Percentiles rank a stretch among this genome's conserved stretches.
phyloP scores from a whole-genome alignment of 2,888 invertebrate species.

The Abrostola triplasia region DNA sequence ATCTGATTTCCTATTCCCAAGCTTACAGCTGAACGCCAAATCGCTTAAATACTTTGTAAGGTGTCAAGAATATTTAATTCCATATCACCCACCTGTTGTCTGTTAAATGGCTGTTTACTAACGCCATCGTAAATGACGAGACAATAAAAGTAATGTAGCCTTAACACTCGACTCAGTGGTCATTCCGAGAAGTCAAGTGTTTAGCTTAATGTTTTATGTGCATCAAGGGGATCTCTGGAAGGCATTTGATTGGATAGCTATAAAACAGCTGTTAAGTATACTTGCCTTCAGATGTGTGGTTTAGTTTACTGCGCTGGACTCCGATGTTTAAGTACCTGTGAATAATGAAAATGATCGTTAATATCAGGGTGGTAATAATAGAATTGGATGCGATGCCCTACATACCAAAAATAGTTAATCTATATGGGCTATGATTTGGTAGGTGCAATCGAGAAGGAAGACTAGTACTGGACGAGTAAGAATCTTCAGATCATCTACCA shows the following conservation, averaged over 20 bases:
- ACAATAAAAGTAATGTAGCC: constrained; percentile 42
- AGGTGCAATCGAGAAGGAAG: too few relatives aligned
- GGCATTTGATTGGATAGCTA: constrained; percentile 29
- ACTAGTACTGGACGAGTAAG: not conserved
- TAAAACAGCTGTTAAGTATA: constrained; percentile 34
- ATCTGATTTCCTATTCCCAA: too few relatives aligned
- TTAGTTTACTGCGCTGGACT: constrained; percentile 23
- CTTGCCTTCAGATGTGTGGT: constrained; percentile 43
- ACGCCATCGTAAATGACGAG: constrained; percentile 23
- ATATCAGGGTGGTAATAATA: not conserved
- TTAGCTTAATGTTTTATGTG: constrained; percentile 46
- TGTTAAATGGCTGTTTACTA: constrained; percentile 21
- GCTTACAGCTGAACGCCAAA: too few relatives aligned
- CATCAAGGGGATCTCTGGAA: constrained; percentile 40
- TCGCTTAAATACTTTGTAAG: too few relatives aligned
- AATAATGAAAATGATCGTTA: constrained; percentile 28
- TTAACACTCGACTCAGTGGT: constrained; percentile 46
- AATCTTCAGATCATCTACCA: too few relatives aligned
- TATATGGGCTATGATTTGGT: too few relatives aligned
- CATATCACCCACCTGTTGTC: constrained; percentile 21
- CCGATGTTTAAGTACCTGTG: constrained; percentile 36
- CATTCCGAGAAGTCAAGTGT: constrained; percentile 36
- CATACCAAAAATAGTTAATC: too few relatives aligned
- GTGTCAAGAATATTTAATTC: not conserved
- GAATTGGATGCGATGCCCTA: too few relatives aligned